These are phyloP conservation scores for Rhamnusium bicolor DNA, from an alignment of 2,888 invertebrate species.

Conservation along the genomic window DNA sequence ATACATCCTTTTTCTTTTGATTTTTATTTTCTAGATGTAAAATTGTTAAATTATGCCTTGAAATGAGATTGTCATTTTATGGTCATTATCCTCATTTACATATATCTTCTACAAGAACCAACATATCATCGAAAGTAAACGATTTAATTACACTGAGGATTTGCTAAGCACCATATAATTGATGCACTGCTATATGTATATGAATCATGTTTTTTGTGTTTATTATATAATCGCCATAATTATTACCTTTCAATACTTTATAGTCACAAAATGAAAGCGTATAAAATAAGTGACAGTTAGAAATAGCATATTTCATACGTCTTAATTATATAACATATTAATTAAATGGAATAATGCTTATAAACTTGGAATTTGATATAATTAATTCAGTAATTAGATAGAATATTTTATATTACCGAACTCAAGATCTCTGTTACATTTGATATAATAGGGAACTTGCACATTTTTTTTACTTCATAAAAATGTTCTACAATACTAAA, in stretches of 20 bases:
- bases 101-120: too few species aligned
- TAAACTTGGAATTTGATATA: neutral
- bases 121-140: neutral
- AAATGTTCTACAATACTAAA: too few species aligned
- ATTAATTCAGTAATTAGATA: neutral
- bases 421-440: too few species aligned
- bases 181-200: neutral
- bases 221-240: neutral
- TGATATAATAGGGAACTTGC: too few species aligned
- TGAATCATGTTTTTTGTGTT: neutral
- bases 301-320: neutral
- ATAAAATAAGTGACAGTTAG: neutral
- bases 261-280: neutral
- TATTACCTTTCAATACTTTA: neutral
- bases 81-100: too few species aligned
- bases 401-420: too few species aligned
- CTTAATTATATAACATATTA: neutral
- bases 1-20: too few species aligned
- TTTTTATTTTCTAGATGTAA: too few species aligned
- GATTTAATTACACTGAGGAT: neutral
- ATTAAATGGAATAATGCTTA: neutral
- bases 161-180: neutral
- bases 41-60: too few species aligned
- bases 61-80: too few species aligned
- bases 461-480: too few species aligned